Evolutionary conservation across 1,140 invertebrate genomes (phyloP).

Genomic region (Pogonus chalceus): DNA sequence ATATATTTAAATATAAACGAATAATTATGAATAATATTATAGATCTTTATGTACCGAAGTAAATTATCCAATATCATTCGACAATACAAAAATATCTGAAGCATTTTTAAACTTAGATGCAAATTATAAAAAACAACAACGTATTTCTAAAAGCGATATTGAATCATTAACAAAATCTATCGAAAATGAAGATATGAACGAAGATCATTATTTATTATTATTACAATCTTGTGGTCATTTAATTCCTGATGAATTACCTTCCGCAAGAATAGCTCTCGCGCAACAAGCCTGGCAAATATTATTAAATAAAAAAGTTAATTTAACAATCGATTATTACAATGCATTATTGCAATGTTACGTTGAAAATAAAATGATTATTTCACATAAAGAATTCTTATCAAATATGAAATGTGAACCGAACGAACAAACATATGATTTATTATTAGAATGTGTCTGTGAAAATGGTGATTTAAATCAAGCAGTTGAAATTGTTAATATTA

Average conservation of each 20-base stretch:
- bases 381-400: slow-evolving; percentile 20
- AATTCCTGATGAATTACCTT: background rate
- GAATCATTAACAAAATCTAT: background rate
- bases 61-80: no score
- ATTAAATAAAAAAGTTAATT: background rate
- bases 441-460: slow-evolving; percentile 42
- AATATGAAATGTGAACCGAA: slow-evolving; percentile 32
- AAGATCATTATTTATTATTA: background rate
- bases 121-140: background rate
- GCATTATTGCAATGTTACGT: slow-evolving; percentile 27
- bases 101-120: background rate
- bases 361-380: slow-evolving; percentile 24
- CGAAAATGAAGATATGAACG: background rate
- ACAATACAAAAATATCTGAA: background rate
- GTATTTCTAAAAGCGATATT: background rate
- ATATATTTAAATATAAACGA: no score
- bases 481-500: slow-evolving; percentile 45
- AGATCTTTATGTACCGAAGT: no score
- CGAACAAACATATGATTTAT: slow-evolving; percentile 38
- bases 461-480: slow-evolving; percentile 47
- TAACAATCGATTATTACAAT: slow-evolving; percentile 18
- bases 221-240: background rate
- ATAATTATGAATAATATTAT: no score
- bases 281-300: background rate
- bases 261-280: background rate